Evolutionary conservation across 2,113 vertebrate species (phyloP).

Genomic region (Cranoglanis bouderius): DNA sequence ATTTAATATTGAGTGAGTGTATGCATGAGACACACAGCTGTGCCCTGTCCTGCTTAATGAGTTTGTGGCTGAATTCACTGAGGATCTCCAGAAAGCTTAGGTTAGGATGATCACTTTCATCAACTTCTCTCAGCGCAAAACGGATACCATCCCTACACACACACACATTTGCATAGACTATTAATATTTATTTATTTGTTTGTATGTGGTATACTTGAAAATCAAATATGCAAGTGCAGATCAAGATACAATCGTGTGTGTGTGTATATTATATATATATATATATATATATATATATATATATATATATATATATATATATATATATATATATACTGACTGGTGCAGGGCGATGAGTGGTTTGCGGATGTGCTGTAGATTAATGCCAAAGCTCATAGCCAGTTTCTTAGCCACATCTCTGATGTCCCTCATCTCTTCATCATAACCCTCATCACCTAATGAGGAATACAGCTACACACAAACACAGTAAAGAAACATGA

Average conservation of each 20-base stretch:
- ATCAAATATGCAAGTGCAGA: neutral
- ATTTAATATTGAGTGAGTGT: neutral
- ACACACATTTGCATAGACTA: neutral
- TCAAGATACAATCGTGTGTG: neutral
- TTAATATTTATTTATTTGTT: neutral
- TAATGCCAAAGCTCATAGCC: conserved; percentile 82
- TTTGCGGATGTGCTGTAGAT: conserved; percentile 75
- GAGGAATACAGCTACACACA: conserved; percentile 70
- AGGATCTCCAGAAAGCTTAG: conserved; percentile 83
- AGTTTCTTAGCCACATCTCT: conserved; percentile 82
- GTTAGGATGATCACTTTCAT: conserved; percentile 64
- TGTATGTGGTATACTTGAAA: neutral
- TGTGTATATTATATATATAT: no score
- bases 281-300: no score
- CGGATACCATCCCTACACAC: conserved; percentile 79
- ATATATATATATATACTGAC: no score
- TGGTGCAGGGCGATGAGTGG: conserved; percentile 80
- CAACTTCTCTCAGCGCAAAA: conserved; percentile 74
- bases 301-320: no score
- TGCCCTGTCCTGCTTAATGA: conserved; percentile 75
- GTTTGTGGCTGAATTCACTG: conserved; percentile 85
- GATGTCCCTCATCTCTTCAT: conserved; percentile 75
- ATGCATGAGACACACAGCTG: conserved; percentile 75
- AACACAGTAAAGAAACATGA: neutral
- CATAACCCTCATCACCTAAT: conserved; percentile 65